Conservation (phyloP, 92 coral and sea anemone species). For the Desmophyllum pertusum region DNA sequence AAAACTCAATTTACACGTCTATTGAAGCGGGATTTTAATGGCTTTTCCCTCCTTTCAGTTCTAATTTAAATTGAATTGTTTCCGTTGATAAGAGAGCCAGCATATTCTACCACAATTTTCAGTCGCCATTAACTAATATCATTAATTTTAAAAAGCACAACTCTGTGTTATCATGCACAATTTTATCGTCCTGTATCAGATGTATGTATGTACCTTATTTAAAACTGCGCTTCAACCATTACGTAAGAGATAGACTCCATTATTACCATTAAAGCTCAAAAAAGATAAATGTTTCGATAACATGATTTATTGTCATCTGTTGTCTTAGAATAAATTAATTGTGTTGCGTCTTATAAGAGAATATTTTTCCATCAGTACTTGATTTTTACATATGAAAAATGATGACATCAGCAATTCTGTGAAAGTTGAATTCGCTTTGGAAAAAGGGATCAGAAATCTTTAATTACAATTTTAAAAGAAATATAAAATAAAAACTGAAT, state of each 20-base stretch:
- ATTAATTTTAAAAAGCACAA: background rate
- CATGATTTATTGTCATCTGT: background rate
- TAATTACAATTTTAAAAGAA: background rate
- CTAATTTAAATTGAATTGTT: background rate
- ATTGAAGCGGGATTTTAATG: background rate
- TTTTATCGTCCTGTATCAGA: background rate
- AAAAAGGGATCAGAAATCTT: too few species aligned
- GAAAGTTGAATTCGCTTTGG: too few species aligned
- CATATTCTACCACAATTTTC: background rate
- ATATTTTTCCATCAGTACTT: background rate
- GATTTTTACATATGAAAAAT: background rate
- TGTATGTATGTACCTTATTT: background rate
- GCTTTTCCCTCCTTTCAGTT: background rate
- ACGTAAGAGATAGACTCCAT: background rate
- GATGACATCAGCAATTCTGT: background rate
- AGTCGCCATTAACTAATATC: background rate
- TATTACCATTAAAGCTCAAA: background rate
- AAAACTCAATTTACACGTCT: background rate
- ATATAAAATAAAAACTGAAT: background rate
- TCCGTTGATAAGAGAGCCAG: conserved; percentile 2
- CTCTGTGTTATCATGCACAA: background rate
- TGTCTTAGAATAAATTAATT: background rate
- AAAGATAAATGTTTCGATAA: background rate
- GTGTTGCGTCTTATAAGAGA: background rate
- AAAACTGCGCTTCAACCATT: background rate